phyloP scores from a whole-genome alignment of 2,797 vertebrate species.

The Rhinella marina region DNA sequence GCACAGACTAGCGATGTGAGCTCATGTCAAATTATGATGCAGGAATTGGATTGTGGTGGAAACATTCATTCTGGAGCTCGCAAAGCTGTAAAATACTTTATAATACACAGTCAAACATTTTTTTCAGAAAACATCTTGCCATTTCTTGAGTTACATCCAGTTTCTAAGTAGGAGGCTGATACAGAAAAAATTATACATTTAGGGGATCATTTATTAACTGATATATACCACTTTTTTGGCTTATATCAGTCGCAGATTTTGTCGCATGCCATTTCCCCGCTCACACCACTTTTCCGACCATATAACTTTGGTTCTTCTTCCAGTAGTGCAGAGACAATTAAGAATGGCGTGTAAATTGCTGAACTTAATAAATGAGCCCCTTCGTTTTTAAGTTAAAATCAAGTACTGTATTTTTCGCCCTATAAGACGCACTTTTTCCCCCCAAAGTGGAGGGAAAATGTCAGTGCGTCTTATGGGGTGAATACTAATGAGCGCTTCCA shows the following conservation, averaged over 20 bases:
- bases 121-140: not conserved
- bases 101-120: not conserved
- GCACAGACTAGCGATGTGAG: not conserved
- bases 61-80: not conserved
- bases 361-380: not conserved
- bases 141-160: conserved; percentile 20
- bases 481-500: no score
- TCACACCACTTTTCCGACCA: no score
- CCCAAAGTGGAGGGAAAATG: no score
- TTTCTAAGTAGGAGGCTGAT: conserved; percentile 37
- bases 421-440: no score
- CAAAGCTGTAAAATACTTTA: conserved; percentile 21
- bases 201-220: no score
- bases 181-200: conserved; percentile 39
- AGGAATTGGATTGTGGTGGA: not conserved
- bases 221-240: no score
- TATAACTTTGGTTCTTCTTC: no score
- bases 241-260: no score
- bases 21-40: not conserved
- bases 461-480: no score
- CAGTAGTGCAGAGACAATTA: no score
- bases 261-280: no score
- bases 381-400: conserved; percentile 37
- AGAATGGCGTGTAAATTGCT: no score
- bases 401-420: not conserved